Evolutionary conservation across 2,888 invertebrate species (phyloP).

Genomic region (Acronicta aceris): DNA sequence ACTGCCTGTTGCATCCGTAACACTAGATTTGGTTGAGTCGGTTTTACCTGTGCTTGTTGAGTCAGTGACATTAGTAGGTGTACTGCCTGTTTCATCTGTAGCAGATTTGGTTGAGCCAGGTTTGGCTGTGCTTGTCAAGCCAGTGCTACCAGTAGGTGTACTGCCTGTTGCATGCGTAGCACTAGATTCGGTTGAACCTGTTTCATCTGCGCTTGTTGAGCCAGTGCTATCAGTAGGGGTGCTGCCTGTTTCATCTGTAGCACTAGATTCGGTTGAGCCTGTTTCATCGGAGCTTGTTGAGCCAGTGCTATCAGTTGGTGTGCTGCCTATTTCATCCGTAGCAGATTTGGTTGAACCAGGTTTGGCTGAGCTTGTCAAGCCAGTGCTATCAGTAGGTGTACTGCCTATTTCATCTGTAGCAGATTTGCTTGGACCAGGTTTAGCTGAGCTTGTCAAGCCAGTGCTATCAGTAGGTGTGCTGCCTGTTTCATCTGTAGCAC

Average conservation of each 20-base stretch:
- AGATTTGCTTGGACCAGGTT: too few species aligned
- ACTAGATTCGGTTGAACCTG: neutral
- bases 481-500: too few species aligned
- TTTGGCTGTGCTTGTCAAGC: neutral
- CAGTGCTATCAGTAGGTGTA: neutral
- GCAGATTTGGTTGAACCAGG: conserved; percentile 13
- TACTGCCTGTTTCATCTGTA: conserved; percentile 1
- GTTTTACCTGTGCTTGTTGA: too few species aligned
- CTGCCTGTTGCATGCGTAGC: neutral
- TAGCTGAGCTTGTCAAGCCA: too few species aligned
- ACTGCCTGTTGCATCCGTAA: conserved; percentile 2
- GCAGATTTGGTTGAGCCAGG: too few species aligned
- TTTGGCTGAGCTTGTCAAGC: too few species aligned
- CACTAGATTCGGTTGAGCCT: conserved; percentile 1
- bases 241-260: conserved; percentile 6
- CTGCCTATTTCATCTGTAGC: neutral
- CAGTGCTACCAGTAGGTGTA: neutral
- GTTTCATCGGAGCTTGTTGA: conserved; percentile 4
- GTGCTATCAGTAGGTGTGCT: too few species aligned
- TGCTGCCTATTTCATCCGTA: conserved; percentile 14
- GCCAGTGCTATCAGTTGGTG: neutral
- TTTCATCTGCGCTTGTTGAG: neutral
- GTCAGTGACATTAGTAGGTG: too few species aligned
- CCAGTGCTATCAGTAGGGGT: neutral
- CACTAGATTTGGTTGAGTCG: neutral